phyloP scores from a whole-genome alignment of 2,113 vertebrate species.

The Ameiurus melas region DNA sequence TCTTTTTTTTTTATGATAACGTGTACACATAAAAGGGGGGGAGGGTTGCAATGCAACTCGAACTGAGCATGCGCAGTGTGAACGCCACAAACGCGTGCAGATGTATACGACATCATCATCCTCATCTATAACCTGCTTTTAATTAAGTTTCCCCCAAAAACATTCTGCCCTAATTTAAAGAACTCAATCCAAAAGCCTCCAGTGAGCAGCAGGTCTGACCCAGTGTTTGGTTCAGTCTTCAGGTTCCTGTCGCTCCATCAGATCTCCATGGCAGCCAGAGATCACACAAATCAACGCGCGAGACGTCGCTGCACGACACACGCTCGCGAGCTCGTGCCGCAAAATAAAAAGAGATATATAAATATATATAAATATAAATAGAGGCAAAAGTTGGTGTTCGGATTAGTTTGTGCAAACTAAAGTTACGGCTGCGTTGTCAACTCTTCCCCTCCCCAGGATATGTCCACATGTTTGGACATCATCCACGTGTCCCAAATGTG shows the following conservation, averaged over 20 bases:
- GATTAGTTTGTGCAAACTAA: not conserved
- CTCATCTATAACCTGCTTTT: no score
- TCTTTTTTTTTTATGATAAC: not conserved
- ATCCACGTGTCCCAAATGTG: slow-evolving; percentile 4
- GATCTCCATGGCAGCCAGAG: slow-evolving; percentile 65
- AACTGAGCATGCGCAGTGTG: not conserved
- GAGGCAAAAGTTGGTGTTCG: not conserved
- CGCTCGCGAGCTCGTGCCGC: not conserved
- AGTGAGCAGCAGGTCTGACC: not conserved
- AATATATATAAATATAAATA: no score
- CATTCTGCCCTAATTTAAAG: not conserved
- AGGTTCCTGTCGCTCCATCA: slow-evolving; percentile 13
- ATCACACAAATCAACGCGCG: slow-evolving; percentile 49
- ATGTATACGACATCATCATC: not conserved
- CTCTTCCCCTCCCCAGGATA: no score
- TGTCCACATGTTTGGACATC: slow-evolving; percentile 28
- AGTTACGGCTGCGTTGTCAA: no score
- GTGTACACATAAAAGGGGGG: not conserved
- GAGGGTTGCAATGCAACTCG: not conserved
- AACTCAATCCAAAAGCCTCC: not conserved
- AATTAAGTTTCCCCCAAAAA: not conserved
- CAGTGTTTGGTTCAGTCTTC: not conserved
- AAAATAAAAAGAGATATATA: no score
- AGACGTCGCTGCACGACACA: slow-evolving; percentile 36
- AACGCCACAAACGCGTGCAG: not conserved